Base-by-base conservation (phyloP, 2,888 invertebrate species). In the Leucophora obtusa region DNA sequence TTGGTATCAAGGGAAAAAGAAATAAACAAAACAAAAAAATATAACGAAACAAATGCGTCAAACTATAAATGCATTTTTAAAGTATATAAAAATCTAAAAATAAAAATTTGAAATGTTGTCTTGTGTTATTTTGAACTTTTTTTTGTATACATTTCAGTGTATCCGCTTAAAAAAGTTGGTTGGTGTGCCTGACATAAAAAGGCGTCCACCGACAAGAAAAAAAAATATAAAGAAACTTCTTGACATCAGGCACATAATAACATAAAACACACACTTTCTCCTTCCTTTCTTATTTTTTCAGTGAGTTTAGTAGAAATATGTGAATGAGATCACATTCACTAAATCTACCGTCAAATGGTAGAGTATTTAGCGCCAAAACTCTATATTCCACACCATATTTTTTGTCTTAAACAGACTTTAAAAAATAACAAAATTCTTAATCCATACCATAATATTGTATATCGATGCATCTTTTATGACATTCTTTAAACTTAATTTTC, bases 121-220 rank as follows among this genome's bases (percentile, higher is more conserved):
- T 47, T 14, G 43, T 47, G n/a, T 47, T 47, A 5, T n/a, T 47
- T 47, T 47, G 1, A n/a, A n/a, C 5, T 35, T 43, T 43, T n/a
- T 47, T 47, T 47, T n/a, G 43, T 47, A 47, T n/a, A 47, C n/a
- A n/a, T 47, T 47, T 47, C 43, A 47, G 6, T 6, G 43, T 47
- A 47, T 47, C 43, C 43, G 43, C n/a, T 47, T 47, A n/a, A 38
- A 47, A 47, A n/a, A 47, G 43, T 47, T n/a, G 43, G n/a, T 47
- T 47, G 43, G 11, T 28, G 28, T 3, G 28, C 28, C 43, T 47
- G 43, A 47, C n/a, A 47, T 47, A n/a, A 47, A 47, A 47, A 47
- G 43, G n/a, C 43, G n/a, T 14, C 43, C 43, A 47, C 43, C 43
- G 43, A 47, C n/a, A n/a, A n/a, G 14, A n/a, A 47, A 47, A 47